phyloP scores from a whole-genome alignment of 2,113 vertebrate species.

The Etia nguti region DNA sequence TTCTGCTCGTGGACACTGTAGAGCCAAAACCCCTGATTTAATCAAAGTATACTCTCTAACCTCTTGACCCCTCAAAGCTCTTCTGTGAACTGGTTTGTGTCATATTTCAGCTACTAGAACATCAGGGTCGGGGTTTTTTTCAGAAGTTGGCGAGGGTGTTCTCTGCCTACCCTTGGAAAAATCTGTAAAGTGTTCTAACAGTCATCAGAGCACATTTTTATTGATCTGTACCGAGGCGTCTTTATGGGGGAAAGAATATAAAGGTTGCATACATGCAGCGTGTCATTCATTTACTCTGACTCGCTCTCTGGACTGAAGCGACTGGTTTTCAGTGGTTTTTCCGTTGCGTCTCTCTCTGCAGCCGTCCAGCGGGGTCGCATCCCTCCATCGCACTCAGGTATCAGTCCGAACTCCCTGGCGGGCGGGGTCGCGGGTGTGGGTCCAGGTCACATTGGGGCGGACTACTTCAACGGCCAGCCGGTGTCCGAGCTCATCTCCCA shows the following conservation, averaged over 20 bases:
- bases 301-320: background rate
- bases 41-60: fast-evolving
- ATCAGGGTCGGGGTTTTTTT: background rate
- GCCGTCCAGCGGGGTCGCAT: constrained; percentile 93
- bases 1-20: fast-evolving
- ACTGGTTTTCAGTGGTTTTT: background rate
- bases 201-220: background rate
- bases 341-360: constrained; percentile 20
- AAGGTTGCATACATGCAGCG: background rate
- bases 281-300: background rate
- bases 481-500: constrained; percentile 93
- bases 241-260: fast-evolving
- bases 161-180: background rate
- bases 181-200: background rate
- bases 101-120: background rate
- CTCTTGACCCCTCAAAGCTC: background rate
- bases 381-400: constrained; percentile 82
- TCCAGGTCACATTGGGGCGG: constrained; percentile 59
- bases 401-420: constrained; percentile 79
- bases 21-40: background rate
- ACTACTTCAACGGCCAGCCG: constrained; percentile 86
- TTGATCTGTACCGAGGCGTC: background rate
- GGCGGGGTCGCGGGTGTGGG: constrained; percentile 48
- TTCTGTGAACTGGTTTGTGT: background rate
- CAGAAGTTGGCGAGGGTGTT: fast-evolving